A percentile compares a stretch with the other conserved stretches of the same genome.
These are phyloP conservation scores for Agelas oroides DNA, from an alignment of 37 sponge, comb jelly and placozoan species.

Conservation along the genomic window DNA sequence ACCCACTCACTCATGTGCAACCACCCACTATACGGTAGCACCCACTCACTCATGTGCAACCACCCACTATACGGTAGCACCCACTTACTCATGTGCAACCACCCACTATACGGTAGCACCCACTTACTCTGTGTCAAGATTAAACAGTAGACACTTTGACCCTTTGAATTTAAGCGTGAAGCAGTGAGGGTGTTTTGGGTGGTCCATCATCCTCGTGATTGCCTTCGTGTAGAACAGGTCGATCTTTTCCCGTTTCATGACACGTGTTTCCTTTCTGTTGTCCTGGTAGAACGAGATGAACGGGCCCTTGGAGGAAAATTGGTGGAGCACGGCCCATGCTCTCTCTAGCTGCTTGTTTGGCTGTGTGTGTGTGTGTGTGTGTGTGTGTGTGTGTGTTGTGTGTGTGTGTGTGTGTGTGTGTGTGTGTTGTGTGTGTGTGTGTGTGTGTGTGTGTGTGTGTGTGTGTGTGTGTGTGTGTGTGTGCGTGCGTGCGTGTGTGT, in stretches of 20 bases:
- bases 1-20: background rate
- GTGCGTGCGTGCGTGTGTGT: no score
- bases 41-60: background rate
- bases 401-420: no score
- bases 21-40: no score
- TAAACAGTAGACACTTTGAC: conserved; percentile 48
- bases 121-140: conserved; percentile 57
- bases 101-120: no score
- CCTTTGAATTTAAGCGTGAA: conserved; percentile 64
- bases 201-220: conserved; percentile 52
- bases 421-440: no score
- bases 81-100: no score
- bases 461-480: no score
- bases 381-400: conserved; percentile 39
- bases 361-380: conserved; percentile 41
- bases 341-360: conserved; percentile 37
- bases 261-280: conserved; percentile 22
- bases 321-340: conserved; percentile 52
- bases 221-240: conserved; percentile 30
- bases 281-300: conserved; percentile 39
- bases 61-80: no score
- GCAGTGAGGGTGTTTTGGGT: conserved; percentile 69
- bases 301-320: conserved; percentile 15
- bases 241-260: conserved; percentile 59
- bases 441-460: conserved; percentile 40